Base-by-base conservation (phyloP, 2,888 invertebrate species). In the Apodemia hepburni region DNA sequence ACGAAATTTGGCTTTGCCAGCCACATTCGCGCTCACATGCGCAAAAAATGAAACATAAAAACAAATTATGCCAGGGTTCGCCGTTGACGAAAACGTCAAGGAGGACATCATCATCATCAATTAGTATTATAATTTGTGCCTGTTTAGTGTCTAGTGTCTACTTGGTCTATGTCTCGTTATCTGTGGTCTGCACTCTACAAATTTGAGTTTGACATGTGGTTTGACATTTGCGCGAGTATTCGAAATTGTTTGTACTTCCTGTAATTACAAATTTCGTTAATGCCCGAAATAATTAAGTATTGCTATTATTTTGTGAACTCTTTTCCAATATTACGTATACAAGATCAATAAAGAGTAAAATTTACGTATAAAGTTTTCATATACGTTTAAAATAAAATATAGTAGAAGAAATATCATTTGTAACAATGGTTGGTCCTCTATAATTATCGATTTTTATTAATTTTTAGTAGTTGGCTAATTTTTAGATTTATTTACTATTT, bases 401-500 rank as follows among this genome's bases (percentile, higher is more conserved):
- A 47, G 8, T 47, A 17, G 6, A 17, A 47, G 17, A 17, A 47
- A 47, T 8, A 47, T 8, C 7, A n/a, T 8, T 47, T 47, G 8
- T 17, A n/a, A 47, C 47, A 57, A 57, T 27, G 54, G 54, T 57
- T 58, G 58, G 58, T 58, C 29, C 49, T 33, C 22, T 45, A 22
- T 4, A 58, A 29, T 51, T 64, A 64, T 64, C 59, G 64, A 66
- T 64, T 64, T 38, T 33, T 61, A 49, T 49, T 29, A 35, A 33
- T 22, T 17, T 61, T 42, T 51, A n/a, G 33, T 60, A 22, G 9
- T 60, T 12, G 22, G 22, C n/a, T 57, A 60, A 33, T 47, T 58
- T 27, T 42, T 29, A 58, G 27, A 33, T 47, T 58, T 57, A 29
- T 58, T 45, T 18, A 12, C 4, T 58, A 2, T 68, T 82, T 38